These are phyloP conservation scores for Eriosoma lanigerum DNA, from an alignment of 1,140 invertebrate species.

Conservation along the genomic window DNA sequence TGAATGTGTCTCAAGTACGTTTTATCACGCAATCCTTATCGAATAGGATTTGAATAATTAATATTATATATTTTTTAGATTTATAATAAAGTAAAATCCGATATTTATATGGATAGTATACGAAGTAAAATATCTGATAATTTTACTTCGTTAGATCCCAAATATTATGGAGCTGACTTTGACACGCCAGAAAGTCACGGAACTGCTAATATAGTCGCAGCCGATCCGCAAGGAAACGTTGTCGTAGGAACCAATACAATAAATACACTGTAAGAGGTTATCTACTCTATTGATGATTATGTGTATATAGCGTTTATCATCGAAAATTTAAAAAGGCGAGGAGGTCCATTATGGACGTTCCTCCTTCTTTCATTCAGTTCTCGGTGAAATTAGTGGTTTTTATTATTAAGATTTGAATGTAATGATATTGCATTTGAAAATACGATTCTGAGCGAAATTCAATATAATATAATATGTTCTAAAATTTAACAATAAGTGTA, in stretches of 20 bases:
- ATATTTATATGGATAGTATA: constrained; percentile 66
- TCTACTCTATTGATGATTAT: too few relatives aligned
- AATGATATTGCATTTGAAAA: too few relatives aligned
- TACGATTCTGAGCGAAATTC: too few relatives aligned
- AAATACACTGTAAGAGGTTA: constrained; percentile 49
- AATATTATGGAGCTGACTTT: constrained; percentile 71
- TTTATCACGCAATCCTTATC: background rate
- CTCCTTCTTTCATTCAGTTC: too few relatives aligned
- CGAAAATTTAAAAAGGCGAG: too few relatives aligned
- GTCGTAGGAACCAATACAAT: constrained; percentile 82
- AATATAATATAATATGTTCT: too few relatives aligned
- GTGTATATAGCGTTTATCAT: too few relatives aligned
- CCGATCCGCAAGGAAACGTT: constrained; percentile 82
- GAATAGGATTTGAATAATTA: too few relatives aligned
- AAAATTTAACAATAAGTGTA: too few relatives aligned
- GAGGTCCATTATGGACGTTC: too few relatives aligned
- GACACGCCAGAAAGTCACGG: constrained; percentile 68
- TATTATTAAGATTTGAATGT: too few relatives aligned
- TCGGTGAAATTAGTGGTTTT: too few relatives aligned
- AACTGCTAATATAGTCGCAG: constrained; percentile 81
- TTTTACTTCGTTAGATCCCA: constrained; percentile 67
- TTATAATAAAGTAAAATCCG: constrained; percentile 66
- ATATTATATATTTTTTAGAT: constrained; percentile 66
- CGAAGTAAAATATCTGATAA: constrained; percentile 67
- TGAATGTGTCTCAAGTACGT: constrained; percentile 53